Percentiles rank a stretch among this genome's conserved stretches.
phyloP scores from a whole-genome alignment of 2,113 vertebrate genomes.

The Serilophus lunatus region DNA sequence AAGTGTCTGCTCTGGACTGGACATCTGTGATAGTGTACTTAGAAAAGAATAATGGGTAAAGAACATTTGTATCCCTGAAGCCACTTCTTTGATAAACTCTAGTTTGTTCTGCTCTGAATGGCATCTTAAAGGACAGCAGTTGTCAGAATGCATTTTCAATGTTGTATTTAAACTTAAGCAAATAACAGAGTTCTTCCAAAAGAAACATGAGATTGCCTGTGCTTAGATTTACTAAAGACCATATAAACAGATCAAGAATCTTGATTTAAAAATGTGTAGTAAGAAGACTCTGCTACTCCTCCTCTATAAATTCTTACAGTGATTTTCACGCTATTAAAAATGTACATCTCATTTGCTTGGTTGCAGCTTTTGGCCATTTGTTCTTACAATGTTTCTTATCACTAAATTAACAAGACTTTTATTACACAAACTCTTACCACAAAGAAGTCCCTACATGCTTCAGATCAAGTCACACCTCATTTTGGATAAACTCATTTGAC shows the following conservation, averaged over 20 bases:
- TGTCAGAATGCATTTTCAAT: background rate
- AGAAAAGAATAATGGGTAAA: background rate
- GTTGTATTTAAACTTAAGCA: background rate
- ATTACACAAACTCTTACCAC: background rate
- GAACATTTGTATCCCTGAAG: background rate
- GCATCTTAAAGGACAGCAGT: background rate
- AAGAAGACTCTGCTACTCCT: background rate
- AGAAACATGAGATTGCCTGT: background rate
- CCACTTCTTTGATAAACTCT: background rate
- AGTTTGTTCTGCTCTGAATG: background rate
- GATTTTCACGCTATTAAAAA: background rate
- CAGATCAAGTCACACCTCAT: background rate
- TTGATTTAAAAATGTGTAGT: background rate
- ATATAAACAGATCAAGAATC: background rate
- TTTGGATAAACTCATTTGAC: background rate
- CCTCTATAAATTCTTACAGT: background rate
- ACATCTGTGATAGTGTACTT: background rate
- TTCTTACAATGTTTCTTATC: background rate
- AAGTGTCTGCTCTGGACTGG: background rate
- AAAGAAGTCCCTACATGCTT: background rate
- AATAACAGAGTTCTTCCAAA: background rate
- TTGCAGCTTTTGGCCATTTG: background rate
- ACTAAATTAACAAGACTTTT: background rate
- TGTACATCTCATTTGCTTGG: background rate
- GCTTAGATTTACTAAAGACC: background rate